Evolutionary conservation across 1,140 invertebrate genomes (phyloP), one percentile per base, ranked within the genome.

Genomic region (Drosophila teissieri): DNA sequence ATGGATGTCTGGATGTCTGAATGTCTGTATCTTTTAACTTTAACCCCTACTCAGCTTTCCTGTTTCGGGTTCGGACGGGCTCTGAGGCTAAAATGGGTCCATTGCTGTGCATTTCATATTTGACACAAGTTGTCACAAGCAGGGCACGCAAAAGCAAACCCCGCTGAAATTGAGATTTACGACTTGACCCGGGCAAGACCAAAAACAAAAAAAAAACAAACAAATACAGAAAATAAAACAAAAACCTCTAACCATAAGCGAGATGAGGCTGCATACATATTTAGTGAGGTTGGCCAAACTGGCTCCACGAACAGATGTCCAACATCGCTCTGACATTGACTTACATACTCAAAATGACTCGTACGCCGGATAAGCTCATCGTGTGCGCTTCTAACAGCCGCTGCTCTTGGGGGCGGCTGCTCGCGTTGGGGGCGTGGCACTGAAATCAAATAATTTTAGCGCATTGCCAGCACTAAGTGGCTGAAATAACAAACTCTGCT

Each of bases 251-350:
- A 40, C 73, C 73, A 75, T 53, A 75, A 75, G 48, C 60, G 72
- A 67, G 61, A 67, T 48, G 60, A 51, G 45, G 24, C 61, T 34
- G 31, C 27, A 58, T 58, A 76, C 73, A 76, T 75, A 76, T 76
- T 58, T 75, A 76, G 73, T 46, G 61, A 75, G 58, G 40, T 58
- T 67, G 48, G 44, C 58, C 52, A 56, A 61, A 58, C 54, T 49
- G 49, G 72, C 69, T 63, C 46, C 58, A 27, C 27, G 22, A 52
- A 63, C 58, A 74, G 48, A 52, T 75, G 72, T 64, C 72, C 52
- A 72, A 70, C 65, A 72, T 72, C 44, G 68, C 58, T 77, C 62
- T 76, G 74, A 77, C 74, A 77, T 62, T 77, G 74, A 77, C 74
- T 77, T 76, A 76, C 73, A 75, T 75, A 74, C 72, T 63, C 53